Evolutionary conservation across 2,888 invertebrate genomes (phyloP), one percentile per base, ranked within the genome.

Genomic region (Mycalesis mineus): DNA sequence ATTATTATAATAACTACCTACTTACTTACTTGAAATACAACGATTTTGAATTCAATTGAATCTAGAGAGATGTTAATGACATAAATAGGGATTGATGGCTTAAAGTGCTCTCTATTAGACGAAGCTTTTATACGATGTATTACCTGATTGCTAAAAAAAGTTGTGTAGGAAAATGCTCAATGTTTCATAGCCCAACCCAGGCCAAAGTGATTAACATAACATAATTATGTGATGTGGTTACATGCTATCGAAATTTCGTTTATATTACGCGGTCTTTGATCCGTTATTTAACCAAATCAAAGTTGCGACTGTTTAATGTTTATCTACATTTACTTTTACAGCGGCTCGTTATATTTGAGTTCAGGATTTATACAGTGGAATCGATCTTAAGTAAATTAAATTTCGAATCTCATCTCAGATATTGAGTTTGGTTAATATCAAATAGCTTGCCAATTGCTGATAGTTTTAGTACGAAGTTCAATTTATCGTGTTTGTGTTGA

Each of bases 231-330:
- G 6, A 31, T 49, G 49, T 39, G 49, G 49, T 52, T 42, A n/a
- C 9, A 4, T 31, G 5, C 6, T 51, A 29, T 2, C 29, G 11
- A 33, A 33, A 11, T 41, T 33, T 39, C 17, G 42, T 52, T 52
- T 52, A 52, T 42, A n/a, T 52, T 17, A 37, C 13, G 11, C 3
- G 11, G 33, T 40, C 57, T 57, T 57, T 51, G 57, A 57, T 57
- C 45, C 40, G 42, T 51, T 22, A 51, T 57, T 39, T 51, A 51
- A 51, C 57, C 45, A 47, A 57, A 37, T 51, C 57, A 45, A 57
- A 57, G 57, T 31, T 44, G 31, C 13, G 51, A 31, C 29, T 40
- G 45, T 31, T 51, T 51, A 40, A 51, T 45, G 45, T 45, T 45
- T 51, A 57, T 33, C 11, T 8, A 22, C 29, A 51, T 57, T 51